Evolutionary conservation across 2,113 vertebrate genomes (phyloP).

Genomic region (Uropsilus gracilis): DNA sequence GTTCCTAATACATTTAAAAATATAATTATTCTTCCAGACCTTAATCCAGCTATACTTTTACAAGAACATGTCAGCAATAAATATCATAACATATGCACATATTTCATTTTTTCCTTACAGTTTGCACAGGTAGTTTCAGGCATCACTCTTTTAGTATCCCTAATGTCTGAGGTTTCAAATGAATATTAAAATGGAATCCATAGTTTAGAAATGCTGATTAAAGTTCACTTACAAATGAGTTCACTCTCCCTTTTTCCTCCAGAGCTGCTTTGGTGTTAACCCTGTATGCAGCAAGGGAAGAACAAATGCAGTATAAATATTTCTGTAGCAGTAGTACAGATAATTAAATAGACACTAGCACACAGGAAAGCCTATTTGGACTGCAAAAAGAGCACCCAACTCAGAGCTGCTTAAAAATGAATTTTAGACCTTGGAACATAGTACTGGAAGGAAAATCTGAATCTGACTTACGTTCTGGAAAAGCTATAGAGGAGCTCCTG

Average conservation of each 20-base stretch:
- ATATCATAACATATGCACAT: not conserved
- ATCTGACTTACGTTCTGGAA: constrained; percentile 59
- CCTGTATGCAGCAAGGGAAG: not conserved
- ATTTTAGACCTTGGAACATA: constrained; percentile 25
- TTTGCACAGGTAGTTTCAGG: not conserved
- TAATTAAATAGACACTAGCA: not conserved
- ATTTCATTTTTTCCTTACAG: not conserved
- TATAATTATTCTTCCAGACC: not conserved
- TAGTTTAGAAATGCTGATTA: constrained; percentile 18
- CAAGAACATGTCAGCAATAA: not conserved
- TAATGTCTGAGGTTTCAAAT: not conserved
- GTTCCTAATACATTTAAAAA: not conserved
- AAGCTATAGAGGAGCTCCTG: constrained; percentile 40
- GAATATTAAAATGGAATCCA: not conserved
- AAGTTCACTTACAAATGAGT: not conserved
- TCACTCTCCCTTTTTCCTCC: not conserved
- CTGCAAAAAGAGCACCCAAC: constrained; percentile 62
- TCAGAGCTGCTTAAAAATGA: constrained; percentile 47
- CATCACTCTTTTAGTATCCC: too few species aligned
- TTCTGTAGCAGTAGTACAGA: constrained; percentile 9
- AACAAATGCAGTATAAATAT: not conserved
- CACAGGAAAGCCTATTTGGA: constrained; percentile 34
- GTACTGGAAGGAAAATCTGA: constrained; percentile 45
- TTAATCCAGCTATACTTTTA: not conserved
- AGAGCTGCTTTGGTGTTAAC: not conserved